Evolutionary conservation across 2,797 vertebrate species (phyloP).

Genomic region (Falco biarmicus): DNA sequence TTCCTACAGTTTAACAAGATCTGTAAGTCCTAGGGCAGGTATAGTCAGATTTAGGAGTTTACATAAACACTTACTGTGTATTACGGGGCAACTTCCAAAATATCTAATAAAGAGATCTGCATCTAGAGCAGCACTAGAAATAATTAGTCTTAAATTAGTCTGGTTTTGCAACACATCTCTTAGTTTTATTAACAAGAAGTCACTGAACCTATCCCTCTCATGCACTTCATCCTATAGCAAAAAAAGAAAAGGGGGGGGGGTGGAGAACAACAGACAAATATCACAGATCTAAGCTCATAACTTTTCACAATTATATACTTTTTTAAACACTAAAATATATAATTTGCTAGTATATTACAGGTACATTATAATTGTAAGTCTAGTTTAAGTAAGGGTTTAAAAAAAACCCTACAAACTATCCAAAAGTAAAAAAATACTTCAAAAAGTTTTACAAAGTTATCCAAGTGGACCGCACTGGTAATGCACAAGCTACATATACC

Average conservation of each 20-base stretch:
- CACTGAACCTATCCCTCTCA: conserved; percentile 92
- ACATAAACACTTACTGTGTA: conserved; percentile 85
- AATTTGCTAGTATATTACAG: neutral
- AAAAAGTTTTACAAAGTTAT: neutral
- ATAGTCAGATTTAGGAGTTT: neutral
- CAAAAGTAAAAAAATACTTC: neutral
- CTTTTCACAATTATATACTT: neutral
- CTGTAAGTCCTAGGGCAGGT: neutral
- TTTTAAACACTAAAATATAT: neutral
- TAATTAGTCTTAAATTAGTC: conserved; percentile 87
- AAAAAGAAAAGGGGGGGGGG: neutral
- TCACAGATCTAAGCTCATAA: neutral
- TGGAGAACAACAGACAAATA: neutral
- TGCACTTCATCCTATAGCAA: conserved; percentile 92
- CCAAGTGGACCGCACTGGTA: neutral
- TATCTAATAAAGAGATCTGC: conserved; percentile 89
- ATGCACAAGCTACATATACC: neutral
- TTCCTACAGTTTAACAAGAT: neutral
- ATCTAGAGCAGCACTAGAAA: conserved; percentile 93
- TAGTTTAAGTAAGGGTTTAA: neutral
- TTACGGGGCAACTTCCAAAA: conserved; percentile 90
- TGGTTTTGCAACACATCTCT: conserved; percentile 87
- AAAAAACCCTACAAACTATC: neutral
- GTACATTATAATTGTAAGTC: neutral
- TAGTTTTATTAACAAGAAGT: conserved; percentile 94